phyloP scores from a whole-genome alignment of 2,888 invertebrate genomes.

The Cheilosia impressa region DNA sequence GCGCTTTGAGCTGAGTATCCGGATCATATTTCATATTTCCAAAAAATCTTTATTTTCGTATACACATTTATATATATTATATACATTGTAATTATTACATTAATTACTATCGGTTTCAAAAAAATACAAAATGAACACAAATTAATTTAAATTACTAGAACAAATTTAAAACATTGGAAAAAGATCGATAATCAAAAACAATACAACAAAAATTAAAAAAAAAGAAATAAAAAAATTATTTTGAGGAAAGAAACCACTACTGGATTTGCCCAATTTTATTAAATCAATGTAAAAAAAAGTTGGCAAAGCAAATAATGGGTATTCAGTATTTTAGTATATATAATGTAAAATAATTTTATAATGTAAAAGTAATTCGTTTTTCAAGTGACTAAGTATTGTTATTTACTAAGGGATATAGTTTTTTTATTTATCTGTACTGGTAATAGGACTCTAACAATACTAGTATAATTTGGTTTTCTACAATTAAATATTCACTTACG shows the following conservation, averaged over 20 bases:
- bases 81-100: no score
- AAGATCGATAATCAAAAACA: no score
- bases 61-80: no score
- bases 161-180: no score
- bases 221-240: neutral
- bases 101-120: no score
- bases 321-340: slow-evolving; percentile 12
- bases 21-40: no score
- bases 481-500: slow-evolving; percentile 39
- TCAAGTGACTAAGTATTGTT: slow-evolving; percentile 40
- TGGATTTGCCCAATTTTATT: slow-evolving; percentile 13
- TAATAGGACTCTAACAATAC: slow-evolving; percentile 35
- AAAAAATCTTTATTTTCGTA: no score
- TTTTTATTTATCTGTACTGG: slow-evolving; percentile 6
- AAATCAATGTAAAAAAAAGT: neutral
- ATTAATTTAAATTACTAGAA: no score
- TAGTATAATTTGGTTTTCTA: slow-evolving; percentile 6
- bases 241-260: slow-evolving; percentile 10
- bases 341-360: slow-evolving; percentile 20
- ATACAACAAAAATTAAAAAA: neutral
- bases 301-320: slow-evolving; percentile 19
- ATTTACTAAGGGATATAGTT: slow-evolving; percentile 26
- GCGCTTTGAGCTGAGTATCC: no score
- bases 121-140: no score
- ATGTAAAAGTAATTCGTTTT: slow-evolving; percentile 20